Percentiles rank a stretch among this genome's conserved stretches.
These are phyloP conservation scores for Callipepla squamata DNA, from an alignment of 2,113 vertebrate species.

Conservation along the genomic window DNA sequence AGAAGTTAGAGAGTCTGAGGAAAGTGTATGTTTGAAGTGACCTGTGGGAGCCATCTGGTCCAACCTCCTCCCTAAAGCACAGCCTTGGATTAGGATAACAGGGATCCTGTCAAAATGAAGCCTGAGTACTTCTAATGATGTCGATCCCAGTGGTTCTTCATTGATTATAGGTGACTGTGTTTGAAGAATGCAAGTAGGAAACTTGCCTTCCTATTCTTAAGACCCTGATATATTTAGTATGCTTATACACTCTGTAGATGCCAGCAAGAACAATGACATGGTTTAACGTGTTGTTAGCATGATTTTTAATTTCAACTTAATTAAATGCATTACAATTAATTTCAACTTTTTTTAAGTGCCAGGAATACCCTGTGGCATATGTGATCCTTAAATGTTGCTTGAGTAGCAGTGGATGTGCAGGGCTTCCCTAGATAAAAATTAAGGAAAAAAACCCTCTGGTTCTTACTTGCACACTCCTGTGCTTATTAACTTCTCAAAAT, in stretches of 20 bases:
- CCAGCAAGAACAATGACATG: not conserved
- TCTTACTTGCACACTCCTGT: not conserved
- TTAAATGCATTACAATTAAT: not conserved
- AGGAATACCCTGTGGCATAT: not conserved
- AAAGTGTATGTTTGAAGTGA: not conserved
- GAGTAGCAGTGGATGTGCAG: not conserved
- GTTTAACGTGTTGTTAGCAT: not conserved
- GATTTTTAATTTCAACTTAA: not conserved
- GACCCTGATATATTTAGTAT: not conserved
- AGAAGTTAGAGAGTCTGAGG: not conserved
- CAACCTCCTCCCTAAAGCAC: not conserved
- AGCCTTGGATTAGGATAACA: not conserved
- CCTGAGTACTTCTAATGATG: not conserved
- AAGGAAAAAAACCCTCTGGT: not conserved
- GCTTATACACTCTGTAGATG: rapidly evolving
- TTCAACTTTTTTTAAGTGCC: not conserved
- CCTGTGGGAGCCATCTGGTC: not conserved
- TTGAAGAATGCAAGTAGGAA: not conserved
- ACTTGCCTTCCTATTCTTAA: not conserved
- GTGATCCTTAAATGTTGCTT: not conserved
- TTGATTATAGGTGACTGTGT: not conserved
- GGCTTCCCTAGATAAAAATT: not conserved
- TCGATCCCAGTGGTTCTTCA: not conserved
- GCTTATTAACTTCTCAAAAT: not conserved
- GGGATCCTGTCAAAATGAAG: not conserved